Evolutionary conservation across 2,113 vertebrate species (phyloP).

Genomic region (Morphnarchus princeps): DNA sequence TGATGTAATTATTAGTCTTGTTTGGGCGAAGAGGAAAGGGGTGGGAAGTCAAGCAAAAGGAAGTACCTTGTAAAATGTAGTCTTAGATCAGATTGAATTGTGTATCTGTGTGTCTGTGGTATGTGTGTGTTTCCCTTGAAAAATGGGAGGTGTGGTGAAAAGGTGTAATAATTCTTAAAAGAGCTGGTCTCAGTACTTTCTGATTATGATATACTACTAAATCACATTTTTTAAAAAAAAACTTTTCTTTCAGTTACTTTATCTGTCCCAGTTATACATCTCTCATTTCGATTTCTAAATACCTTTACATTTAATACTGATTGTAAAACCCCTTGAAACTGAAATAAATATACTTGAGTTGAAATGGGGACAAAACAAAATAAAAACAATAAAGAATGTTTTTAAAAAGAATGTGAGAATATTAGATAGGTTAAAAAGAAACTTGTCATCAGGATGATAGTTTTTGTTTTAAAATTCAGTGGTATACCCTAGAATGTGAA

Average conservation of each 20-base stretch:
- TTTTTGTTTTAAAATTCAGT: slow-evolving; percentile 30
- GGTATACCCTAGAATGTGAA: slow-evolving; percentile 71
- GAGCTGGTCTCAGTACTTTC: slow-evolving; percentile 81
- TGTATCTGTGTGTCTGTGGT: slow-evolving; percentile 72
- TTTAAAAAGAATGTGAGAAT: slow-evolving; percentile 63
- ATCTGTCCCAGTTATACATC: slow-evolving; percentile 50
- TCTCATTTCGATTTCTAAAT: slow-evolving; percentile 52
- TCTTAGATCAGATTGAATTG: slow-evolving; percentile 71
- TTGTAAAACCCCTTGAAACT: slow-evolving; percentile 64
- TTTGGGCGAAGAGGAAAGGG: slow-evolving; percentile 45
- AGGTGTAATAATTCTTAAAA: slow-evolving; percentile 76
- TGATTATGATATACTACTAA: slow-evolving; percentile 66
- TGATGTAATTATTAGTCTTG: slow-evolving; percentile 41
- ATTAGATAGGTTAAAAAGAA: slow-evolving; percentile 48
- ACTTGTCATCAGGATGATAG: slow-evolving; percentile 15
- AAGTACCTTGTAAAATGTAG: slow-evolving; percentile 73
- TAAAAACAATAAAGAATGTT: slow-evolving; percentile 61
- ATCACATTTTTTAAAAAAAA: not conserved
- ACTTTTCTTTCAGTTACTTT: slow-evolving; percentile 44
- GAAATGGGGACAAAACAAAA: slow-evolving; percentile 31
- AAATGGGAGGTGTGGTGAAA: slow-evolving; percentile 70
- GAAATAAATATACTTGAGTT: slow-evolving; percentile 65
- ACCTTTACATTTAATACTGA: slow-evolving; percentile 38
- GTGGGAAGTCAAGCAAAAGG: slow-evolving; percentile 60
- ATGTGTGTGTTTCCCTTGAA: slow-evolving; percentile 69